Evolutionary conservation across 2,797 vertebrate genomes (phyloP), one percentile per base, ranked within the genome.

Genomic region (Alectoris magna): DNA sequence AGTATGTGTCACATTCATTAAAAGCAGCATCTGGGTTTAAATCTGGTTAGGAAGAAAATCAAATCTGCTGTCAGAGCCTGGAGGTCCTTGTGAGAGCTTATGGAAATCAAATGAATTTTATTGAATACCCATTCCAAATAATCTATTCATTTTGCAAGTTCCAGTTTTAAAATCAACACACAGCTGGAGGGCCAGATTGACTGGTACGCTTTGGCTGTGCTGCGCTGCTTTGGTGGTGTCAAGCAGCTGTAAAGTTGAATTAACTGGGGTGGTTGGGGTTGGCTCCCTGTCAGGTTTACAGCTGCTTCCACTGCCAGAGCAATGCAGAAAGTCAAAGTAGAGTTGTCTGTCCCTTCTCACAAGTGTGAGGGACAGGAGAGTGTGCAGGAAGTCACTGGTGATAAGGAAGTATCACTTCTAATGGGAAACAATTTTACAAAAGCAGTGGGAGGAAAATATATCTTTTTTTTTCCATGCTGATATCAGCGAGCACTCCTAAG

Each of bases 241-340:
- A 92, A 94, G 58, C 70, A 90, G 80, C 92, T 91, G 63, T 91
- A 78, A 92, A 81, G 36, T 67, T 90, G 82, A 78, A 63, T 69
- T 67, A 87, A 70, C 82, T 84, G 67, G 48, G 41, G 14, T 91
- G 2, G 0, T 38, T 77, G 14, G 24, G 38, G 23, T 75, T 94
- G 87, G 55, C 69, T 95, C 88, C 90, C 69, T 69, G 19, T 87
- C 0, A 0, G 38, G 38, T 91, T 87, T 93, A 78, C 84, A 94
- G 69, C 55, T 87, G 79, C 44, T 84, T 87, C 73, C 44, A 8
- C 14, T 78, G n/a, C 67, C 76, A 84, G 48, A 76, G 34, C 39
- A 58, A 26, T 7, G 15, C 67, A 88, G 64, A 89, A 78, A 86
- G 73, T 80, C 55, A 31, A 34, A 83, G 10, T 3, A 72, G 23